Conservation (phyloP, 2,113 vertebrate genomes). For the Ameiurus melas region DNA sequence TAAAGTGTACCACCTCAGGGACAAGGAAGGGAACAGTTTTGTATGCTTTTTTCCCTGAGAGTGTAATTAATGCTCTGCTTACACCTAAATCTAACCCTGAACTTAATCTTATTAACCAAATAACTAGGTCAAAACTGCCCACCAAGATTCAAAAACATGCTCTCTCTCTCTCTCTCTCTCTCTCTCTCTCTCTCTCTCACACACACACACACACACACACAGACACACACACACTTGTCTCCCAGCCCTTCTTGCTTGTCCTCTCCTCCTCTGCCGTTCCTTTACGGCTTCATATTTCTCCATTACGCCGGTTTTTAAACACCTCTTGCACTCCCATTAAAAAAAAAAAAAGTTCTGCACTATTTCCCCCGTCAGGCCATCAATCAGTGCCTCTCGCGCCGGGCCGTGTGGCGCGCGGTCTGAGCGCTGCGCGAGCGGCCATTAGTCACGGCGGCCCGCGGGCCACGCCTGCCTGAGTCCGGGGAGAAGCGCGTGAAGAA, state of each 20-base stretch:
- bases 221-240: constrained; percentile 27
- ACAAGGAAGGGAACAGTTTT: background rate
- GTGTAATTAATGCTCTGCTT: background rate
- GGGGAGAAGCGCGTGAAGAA: constrained; percentile 69
- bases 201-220: constrained; percentile 8
- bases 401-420: constrained; percentile 50
- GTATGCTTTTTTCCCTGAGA: background rate
- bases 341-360: constrained; percentile 76
- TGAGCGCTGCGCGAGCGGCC: constrained; percentile 59
- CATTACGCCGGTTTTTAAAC: constrained; percentile 78
- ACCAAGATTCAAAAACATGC: background rate
- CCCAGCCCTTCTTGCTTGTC: constrained; percentile 44
- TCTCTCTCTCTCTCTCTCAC: background rate
- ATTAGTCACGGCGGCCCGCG: constrained; percentile 78
- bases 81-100: background rate
- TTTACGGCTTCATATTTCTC: constrained; percentile 67
- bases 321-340: constrained; percentile 76
- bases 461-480: constrained; percentile 72
- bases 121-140: background rate
- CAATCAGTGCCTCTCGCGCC: constrained; percentile 73
- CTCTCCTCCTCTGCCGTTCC: constrained; percentile 47
- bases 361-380: constrained; percentile 74
- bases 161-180: background rate
- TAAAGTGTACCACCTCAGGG: background rate
- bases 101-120: background rate